Percentiles rank a stretch among this genome's conserved stretches.
These are phyloP conservation scores for Sarcophaga subvicina DNA, from an alignment of 2,888 invertebrate genomes.

Conservation along the genomic window DNA sequence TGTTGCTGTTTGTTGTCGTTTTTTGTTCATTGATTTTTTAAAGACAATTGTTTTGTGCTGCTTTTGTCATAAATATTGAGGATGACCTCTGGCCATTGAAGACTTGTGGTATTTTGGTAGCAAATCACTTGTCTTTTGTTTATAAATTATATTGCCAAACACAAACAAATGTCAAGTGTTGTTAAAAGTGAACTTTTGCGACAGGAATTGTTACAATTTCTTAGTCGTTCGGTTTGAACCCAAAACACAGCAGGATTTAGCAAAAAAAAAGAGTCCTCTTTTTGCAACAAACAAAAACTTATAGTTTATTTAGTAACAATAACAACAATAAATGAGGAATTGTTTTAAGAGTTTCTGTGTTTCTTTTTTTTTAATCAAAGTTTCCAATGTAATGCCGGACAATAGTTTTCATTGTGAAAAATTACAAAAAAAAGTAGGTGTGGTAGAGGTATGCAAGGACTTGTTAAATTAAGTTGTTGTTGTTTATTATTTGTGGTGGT, in stretches of 20 bases:
- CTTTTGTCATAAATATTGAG: constrained; percentile 66
- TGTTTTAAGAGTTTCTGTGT: not conserved
- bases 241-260: constrained; percentile 62
- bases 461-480: constrained; percentile 33
- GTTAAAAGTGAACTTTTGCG: constrained; percentile 61
- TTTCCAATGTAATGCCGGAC: constrained; percentile 27
- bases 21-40: not conserved
- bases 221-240: constrained; percentile 5
- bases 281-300: constrained; percentile 27
- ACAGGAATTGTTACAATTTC: constrained; percentile 45
- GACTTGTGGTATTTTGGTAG: constrained; percentile 66
- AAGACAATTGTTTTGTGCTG: constrained; percentile 25
- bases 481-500: constrained; percentile 35
- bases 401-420: constrained; percentile 43
- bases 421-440: not conserved
- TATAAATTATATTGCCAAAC: constrained; percentile 65
- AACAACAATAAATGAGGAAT: constrained; percentile 24
- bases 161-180: constrained; percentile 65
- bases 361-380: constrained; percentile 13
- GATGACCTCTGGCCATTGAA: constrained; percentile 68
- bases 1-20: constrained; percentile 6
- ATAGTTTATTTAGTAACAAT: constrained; percentile 68
- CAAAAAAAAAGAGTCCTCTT: constrained; percentile 32
- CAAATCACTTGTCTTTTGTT: constrained; percentile 68
- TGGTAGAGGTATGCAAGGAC: not conserved